Base-by-base conservation (phyloP, 2,113 vertebrate species). In the Catagonus wagneri region DNA sequence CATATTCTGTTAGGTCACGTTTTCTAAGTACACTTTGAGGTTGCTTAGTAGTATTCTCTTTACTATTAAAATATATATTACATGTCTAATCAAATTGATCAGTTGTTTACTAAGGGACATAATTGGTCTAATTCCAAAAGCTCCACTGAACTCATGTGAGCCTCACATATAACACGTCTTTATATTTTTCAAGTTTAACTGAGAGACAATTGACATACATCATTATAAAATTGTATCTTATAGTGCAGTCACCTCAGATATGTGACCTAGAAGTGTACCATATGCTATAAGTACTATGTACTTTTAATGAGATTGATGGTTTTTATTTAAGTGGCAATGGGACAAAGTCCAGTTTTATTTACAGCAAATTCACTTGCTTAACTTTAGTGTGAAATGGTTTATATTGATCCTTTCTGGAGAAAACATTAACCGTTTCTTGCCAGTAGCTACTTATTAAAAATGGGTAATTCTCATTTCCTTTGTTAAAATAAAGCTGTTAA, bases 291-390 rank as follows among this genome's bases (percentile, higher is more conserved):
- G 2, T 52, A 76, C 29, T 44, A 44, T 44, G 44, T 44, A 61
- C n/a, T 56, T 39, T 90, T 90, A 94, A 74, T 83, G 32, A 29
- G 8, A 56, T 11, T 58, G 14, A 71, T 12, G 13, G 2, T 44
- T 87, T 44, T 85, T 83, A 29, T 81, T 80, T 86, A 95, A 89
- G 74, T 89, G 10, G 2, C 39, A 93, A 52, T 68, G n/a, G 2
- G 22, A 50, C 65, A 94, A 80, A 39, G 4, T 75, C 15, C 69
- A 68, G 52, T 44, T 87, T 90, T 83, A 88, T 85, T 71, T 71
- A 84, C 1, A 84, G 20, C 25, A 75, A 89, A 16, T 79, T 56
- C 7, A 74, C 6, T 72, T 83, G 19, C 11, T 79, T 13, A 1
- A 63, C 6, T 65, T 88, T 58, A 27, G 32, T 54, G 7, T 84